Base-by-base conservation (phyloP, 1,140 invertebrate species). In the Halyomorpha halys region DNA sequence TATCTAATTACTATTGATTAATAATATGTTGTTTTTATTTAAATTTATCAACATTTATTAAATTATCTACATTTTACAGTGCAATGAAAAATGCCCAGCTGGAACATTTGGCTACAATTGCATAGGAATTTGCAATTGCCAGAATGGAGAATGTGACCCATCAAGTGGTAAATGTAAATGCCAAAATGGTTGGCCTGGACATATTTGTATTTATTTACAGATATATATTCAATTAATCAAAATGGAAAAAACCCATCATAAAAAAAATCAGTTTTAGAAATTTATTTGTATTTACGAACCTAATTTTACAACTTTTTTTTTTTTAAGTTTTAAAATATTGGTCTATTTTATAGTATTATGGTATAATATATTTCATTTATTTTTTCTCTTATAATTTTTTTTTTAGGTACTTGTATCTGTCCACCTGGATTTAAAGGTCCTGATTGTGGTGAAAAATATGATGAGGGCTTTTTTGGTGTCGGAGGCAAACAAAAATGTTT, bases 331-430 rank as follows among this genome's bases (percentile, higher is more conserved):
- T 30, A 30, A 4, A 30, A 30, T 30, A 30, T 30, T 30, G 27
- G 3, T 30, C 8, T 30, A 30, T 8, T 30, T 8, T 30, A 13
- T 39, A 39, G 1, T 6, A 39, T 13, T 9, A 2, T 6, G 34
- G n/a, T n/a, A 6, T 13, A 39, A 11, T 39, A 11, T 2, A 39
- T 11, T 11, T 2, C 4, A 11, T 6, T 39, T 39, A 6, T 39
- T 39, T 39, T 11, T 39, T 9, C 13, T 39, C 11, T 2, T 11
- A 13, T 39, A 1, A 11, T n/a, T n/a, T 19, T 25, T 56, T 19
- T 67, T 72, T 34, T 70, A 87, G 91, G 92, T 64, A 80, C 80
- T 63, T 98, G 94, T 74, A 84, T 84, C 39, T 98, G 96, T 79
- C 81, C 85, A 0, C 80, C 92, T 45, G 95, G 95, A 9, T 96